Percentiles rank a stretch among this genome's conserved stretches.
phyloP scores from a whole-genome alignment of 1,140 invertebrate genomes.

The Pygmarrhopalites habei region DNA sequence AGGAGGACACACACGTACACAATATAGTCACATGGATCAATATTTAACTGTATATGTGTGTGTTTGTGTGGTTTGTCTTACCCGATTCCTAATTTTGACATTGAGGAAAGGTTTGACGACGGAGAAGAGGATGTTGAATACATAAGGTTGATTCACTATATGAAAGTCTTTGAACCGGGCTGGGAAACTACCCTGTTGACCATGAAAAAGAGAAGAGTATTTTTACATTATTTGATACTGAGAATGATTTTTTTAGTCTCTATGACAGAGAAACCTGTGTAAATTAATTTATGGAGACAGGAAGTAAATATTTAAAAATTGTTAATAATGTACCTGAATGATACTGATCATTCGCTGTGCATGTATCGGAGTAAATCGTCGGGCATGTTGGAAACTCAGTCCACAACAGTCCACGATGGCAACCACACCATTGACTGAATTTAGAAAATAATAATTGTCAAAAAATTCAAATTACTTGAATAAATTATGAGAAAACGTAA shows the following conservation, averaged over 20 bases:
- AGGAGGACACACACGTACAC: not conserved
- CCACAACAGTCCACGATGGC: constrained; percentile 63
- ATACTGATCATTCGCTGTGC: constrained; percentile 57
- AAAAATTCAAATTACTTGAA: too few species aligned
- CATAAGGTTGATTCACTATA: constrained; percentile 67
- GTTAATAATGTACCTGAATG: constrained; percentile 52
- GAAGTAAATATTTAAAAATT: not conserved
- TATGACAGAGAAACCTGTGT: not conserved
- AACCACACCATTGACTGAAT: constrained; percentile 9
- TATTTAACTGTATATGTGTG: too few species aligned
- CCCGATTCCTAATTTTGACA: constrained; percentile 42
- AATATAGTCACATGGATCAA: not conserved
- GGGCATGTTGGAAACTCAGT: constrained; percentile 56
- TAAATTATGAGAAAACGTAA: too few species aligned
- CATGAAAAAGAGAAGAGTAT: not conserved
- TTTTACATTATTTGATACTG: not conserved
- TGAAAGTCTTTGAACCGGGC: constrained; percentile 62
- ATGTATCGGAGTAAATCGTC: constrained; percentile 62
- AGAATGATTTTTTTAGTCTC: not conserved
- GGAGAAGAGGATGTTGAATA: constrained; percentile 67
- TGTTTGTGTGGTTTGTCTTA: too few species aligned
- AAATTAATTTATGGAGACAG: too few species aligned
- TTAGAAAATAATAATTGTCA: too few species aligned
- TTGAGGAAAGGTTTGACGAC: constrained; percentile 69
- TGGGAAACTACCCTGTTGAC: constrained; percentile 43